Evolutionary conservation across 2,888 invertebrate species (phyloP), one percentile per base, ranked within the genome.

Genomic region (Phaonia tiefii): DNA sequence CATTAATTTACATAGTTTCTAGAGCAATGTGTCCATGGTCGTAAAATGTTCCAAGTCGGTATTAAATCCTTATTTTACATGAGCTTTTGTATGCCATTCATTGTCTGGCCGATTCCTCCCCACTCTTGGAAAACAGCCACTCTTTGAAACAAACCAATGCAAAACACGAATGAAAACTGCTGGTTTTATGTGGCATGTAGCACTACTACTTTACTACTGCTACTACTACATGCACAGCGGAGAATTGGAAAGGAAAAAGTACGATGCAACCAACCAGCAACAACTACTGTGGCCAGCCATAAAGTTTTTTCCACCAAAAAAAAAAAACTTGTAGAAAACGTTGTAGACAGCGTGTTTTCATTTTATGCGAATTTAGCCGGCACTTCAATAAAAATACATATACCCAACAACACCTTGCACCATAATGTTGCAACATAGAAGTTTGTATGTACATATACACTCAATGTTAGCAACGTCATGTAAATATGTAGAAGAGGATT

Each of bases 321-420:
- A 88, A 22, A 86, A 31, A 89, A 88, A 88, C 87, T 88, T 88
- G 89, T 89, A 89, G 88, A 87, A 89, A 87, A 89, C 87, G 87
- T 87, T 88, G 88, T 88, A 88, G 89, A 89, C 89, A 88, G 87
- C 89, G 88, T 88, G 88, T 88, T 88, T 88, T 88, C 89, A 89
- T 89, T 88, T 88, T 89, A 88, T 88, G 89, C 89, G 89, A 89
- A 87, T 88, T 89, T 89, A 89, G 88, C 88, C 87, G 87, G 86
- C 88, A 88, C 88, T 89, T 87, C 87, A 88, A 88, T 87, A 89
- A 82, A 81, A 87, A 87, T 63, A 63, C 42, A 63, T 31, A 31
- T 31, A 20, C 49, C n/a, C n/a, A 49, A 17, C 46, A 46, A 4
- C 17, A 46, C 49, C 20, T 20, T 20, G 49, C 20, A 20, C 20